Evolutionary conservation across 2,888 invertebrate species (phyloP).

Genomic region (Tridacna crocea): DNA sequence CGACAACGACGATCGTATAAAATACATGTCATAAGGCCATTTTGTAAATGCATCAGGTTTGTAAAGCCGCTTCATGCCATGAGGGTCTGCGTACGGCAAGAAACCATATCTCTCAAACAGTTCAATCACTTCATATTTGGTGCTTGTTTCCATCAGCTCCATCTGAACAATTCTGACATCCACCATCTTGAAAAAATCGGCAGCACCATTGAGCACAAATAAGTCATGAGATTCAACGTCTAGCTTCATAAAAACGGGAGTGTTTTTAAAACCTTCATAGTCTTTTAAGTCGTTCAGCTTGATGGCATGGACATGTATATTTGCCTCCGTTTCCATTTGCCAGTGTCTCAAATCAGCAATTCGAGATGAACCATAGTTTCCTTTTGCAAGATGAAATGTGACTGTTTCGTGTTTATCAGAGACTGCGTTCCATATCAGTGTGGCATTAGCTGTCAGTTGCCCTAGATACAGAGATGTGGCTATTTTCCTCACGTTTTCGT

Average conservation of each 20-base stretch:
- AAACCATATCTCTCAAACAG: slow-evolving; percentile 16
- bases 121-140: slow-evolving; percentile 14
- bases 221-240: slow-evolving; percentile 23
- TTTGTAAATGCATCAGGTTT: slow-evolving; percentile 1
- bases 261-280: slow-evolving; percentile 4
- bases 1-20: neutral
- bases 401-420: neutral
- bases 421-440: slow-evolving; percentile 16
- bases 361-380: slow-evolving; percentile 12
- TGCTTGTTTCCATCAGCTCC: slow-evolving; percentile 5
- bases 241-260: slow-evolving; percentile 16
- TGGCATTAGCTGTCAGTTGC: neutral
- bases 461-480: slow-evolving; percentile 6
- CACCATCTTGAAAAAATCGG: slow-evolving; percentile 14
- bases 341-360: slow-evolving; percentile 10
- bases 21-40: slow-evolving; percentile 19
- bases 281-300: slow-evolving; percentile 12
- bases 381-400: slow-evolving; percentile 4
- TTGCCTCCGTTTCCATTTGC: neutral
- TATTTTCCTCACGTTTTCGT: slow-evolving; percentile 14
- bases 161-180: slow-evolving; percentile 15
- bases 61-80: neutral
- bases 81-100: neutral
- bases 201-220: slow-evolving; percentile 11
- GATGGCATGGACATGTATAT: neutral